Conservation (phyloP, 2,113 vertebrate species). For the Nansenia antarctica region DNA sequence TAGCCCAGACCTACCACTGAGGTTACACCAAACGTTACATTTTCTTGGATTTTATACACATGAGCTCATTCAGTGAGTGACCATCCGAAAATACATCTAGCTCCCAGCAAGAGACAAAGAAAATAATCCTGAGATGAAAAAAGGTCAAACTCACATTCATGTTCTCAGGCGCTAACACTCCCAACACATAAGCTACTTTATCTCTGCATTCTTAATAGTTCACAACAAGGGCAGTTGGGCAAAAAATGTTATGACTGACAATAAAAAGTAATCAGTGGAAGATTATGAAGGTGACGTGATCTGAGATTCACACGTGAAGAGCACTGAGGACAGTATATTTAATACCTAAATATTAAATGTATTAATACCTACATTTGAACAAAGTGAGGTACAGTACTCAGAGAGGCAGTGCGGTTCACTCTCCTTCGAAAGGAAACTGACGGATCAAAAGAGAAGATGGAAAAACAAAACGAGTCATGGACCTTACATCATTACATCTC, state of each 20-base stretch:
- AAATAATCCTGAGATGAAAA: slow-evolving; percentile 35
- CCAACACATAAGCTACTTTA: background rate
- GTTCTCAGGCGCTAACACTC: slow-evolving; percentile 26
- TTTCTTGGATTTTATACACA: background rate
- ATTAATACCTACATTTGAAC: background rate
- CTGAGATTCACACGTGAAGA: background rate
- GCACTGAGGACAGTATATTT: background rate
- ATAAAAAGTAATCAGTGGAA: background rate
- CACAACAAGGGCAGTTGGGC: background rate
- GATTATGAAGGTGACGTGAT: background rate
- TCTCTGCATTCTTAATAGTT: background rate
- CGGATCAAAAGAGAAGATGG: background rate
- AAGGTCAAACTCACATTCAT: slow-evolving; percentile 45
- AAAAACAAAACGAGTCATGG: background rate
- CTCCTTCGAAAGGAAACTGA: background rate
- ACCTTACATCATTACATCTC: slow-evolving; percentile 31
- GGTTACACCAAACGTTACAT: background rate
- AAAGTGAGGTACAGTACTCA: background rate
- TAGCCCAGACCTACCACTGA: background rate
- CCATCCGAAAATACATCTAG: slow-evolving; percentile 20
- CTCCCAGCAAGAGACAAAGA: background rate
- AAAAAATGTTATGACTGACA: background rate
- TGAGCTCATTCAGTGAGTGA: background rate
- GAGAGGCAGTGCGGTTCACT: slow-evolving; percentile 1
- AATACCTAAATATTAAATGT: too few relatives aligned